phyloP scores from a whole-genome alignment of 2,888 invertebrate species.

The Serripes groenlandicus region DNA sequence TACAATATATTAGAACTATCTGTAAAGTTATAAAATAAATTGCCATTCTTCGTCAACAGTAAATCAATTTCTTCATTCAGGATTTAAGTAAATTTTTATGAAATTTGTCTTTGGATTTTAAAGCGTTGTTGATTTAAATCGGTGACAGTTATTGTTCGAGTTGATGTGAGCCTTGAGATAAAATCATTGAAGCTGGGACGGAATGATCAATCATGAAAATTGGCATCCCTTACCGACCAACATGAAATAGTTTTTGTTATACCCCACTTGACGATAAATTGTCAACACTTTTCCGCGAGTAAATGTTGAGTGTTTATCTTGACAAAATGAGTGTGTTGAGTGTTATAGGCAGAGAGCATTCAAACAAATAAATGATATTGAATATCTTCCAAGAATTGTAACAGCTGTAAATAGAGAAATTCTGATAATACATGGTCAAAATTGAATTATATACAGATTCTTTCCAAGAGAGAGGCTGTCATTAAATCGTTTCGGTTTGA shows the following conservation, averaged over 20 bases:
- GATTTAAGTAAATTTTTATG: constrained; percentile 41
- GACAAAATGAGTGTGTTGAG: too few species aligned
- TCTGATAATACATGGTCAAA: too few species aligned
- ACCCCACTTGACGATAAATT: constrained; percentile 32
- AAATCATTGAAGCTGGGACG: constrained; percentile 60
- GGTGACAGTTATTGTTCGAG: constrained; percentile 60
- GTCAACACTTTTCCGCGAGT: constrained; percentile 28
- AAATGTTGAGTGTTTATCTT: neutral
- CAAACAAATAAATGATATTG: too few species aligned
- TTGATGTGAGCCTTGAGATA: constrained; percentile 53
- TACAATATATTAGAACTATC: neutral
- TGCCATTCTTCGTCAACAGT: constrained; percentile 49
- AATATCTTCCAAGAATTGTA: too few species aligned
- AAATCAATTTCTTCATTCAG: constrained; percentile 54
- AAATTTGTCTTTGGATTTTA: constrained; percentile 37
- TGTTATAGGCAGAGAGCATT: too few species aligned
- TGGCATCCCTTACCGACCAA: constrained; percentile 47
- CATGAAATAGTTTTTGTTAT: constrained; percentile 50
- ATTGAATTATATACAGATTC: too few species aligned
- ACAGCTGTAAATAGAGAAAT: too few species aligned
- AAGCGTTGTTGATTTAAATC: constrained; percentile 48
- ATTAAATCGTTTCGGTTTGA: neutral
- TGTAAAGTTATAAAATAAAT: constrained; percentile 49
- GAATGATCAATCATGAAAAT: constrained; percentile 58
- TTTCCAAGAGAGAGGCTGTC: too few species aligned